These are phyloP conservation scores for Ictalurus furcatus DNA, from an alignment of 2,113 vertebrate species.

Conservation along the genomic window DNA sequence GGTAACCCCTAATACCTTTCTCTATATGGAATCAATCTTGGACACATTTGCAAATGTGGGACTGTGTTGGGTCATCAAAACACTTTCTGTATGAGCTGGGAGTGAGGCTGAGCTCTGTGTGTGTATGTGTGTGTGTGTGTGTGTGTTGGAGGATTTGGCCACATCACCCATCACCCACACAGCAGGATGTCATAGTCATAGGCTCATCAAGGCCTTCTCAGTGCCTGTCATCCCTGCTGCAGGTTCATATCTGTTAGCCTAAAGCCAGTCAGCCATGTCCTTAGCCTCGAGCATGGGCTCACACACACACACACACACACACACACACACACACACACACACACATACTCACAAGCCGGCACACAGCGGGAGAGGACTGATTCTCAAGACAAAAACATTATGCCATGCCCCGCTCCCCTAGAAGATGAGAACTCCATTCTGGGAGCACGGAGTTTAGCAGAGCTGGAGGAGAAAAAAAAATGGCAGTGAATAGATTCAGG, in stretches of 20 bases:
- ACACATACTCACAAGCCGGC: conserved; percentile 51
- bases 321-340: conserved; percentile 34
- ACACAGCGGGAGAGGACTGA: conserved; percentile 64
- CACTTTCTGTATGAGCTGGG: background rate
- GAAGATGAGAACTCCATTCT: conserved; percentile 75
- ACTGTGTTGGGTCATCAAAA: background rate
- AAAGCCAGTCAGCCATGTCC: conserved; percentile 70
- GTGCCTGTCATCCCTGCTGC: conserved; percentile 70
- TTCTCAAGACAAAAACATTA: conserved; percentile 74
- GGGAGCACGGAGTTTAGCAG: conserved; percentile 65
- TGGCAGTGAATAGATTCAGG: conserved; percentile 19
- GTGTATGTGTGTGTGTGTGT: background rate
- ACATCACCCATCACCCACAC: conserved; percentile 69
- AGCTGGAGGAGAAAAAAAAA: conserved; percentile 52
- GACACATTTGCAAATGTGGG: background rate
- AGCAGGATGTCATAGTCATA: conserved; percentile 63
- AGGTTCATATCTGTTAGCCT: conserved; percentile 71
- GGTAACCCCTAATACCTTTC: background rate
- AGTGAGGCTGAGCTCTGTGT: background rate
- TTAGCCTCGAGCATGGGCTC: conserved; percentile 35
- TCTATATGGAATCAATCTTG: background rate
- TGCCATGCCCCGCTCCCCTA: conserved; percentile 68
- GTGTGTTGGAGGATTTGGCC: conserved; percentile 36
- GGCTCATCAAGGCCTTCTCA: conserved; percentile 74
- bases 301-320: conserved; percentile 20